Evolutionary conservation across 2,797 vertebrate species (phyloP).

Genomic region (Bradypus variegatus): DNA sequence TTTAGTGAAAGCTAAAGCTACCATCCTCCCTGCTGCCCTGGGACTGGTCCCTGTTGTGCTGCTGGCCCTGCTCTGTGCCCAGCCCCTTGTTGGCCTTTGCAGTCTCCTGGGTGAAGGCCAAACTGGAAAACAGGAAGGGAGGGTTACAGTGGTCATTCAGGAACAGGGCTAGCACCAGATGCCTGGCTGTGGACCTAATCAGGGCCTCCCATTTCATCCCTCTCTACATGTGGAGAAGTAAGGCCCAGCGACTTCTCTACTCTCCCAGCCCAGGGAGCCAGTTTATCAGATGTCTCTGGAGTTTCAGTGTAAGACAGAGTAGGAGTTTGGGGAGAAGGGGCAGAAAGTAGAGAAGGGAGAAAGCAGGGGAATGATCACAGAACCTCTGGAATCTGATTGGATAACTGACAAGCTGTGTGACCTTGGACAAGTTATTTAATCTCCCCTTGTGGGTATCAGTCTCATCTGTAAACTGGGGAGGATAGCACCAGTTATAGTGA

Average conservation of each 20-base stretch:
- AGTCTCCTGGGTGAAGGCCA: not conserved
- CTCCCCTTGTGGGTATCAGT: not conserved
- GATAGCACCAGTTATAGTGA: not conserved
- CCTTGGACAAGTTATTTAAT: not conserved
- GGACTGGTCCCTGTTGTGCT: not conserved
- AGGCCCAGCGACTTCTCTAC: not conserved
- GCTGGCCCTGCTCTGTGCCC: not conserved
- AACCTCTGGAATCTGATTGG: not conserved
- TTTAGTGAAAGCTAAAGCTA: not conserved
- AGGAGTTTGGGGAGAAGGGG: no score
- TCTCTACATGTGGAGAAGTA: not conserved
- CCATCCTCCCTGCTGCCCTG: not conserved
- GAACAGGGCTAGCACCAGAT: not conserved
- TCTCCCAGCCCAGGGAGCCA: not conserved
- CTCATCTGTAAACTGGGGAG: not conserved
- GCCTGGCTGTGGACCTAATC: not conserved
- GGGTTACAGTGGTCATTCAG: not conserved
- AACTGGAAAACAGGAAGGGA: not conserved
- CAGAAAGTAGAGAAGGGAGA: not conserved
- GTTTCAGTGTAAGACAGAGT: not conserved
- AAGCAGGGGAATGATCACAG: not conserved
- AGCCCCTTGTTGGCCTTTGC: not conserved
- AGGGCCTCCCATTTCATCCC: not conserved
- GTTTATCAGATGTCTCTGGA: not conserved
- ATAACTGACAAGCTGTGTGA: not conserved